Evolutionary conservation across 2,888 invertebrate genomes (phyloP).

Genomic region (Mamestra brassicae): DNA sequence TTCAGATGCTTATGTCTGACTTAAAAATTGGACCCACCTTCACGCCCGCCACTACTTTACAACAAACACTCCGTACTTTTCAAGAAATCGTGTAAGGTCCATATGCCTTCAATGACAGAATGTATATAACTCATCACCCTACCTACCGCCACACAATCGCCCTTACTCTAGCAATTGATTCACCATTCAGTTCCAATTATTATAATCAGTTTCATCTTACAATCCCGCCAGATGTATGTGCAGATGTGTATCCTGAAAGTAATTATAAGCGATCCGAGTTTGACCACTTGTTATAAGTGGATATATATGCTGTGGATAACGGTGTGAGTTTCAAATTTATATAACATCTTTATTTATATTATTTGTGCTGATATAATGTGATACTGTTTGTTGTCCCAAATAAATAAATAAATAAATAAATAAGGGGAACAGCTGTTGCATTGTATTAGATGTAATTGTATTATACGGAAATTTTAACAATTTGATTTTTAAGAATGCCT

Average conservation of each 20-base stretch:
- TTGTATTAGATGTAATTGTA: not conserved
- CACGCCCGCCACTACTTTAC: no score
- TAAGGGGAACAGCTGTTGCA: conserved; percentile 6
- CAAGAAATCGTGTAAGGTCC: not conserved
- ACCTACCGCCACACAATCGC: not conserved
- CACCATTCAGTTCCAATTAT: conserved; percentile 4
- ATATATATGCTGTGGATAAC: no score
- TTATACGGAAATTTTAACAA: not conserved
- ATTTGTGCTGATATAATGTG: no score
- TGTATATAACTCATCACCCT: not conserved
- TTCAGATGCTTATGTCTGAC: no score
- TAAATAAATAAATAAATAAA: no score
- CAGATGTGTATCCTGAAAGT: conserved; percentile 2
- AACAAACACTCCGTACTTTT: not conserved
- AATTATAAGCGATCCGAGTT: not conserved
- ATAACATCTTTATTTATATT: no score
- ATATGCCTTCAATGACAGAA: not conserved
- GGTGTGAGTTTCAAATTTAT: no score
- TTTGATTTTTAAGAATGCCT: no score
- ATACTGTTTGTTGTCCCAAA: no score
- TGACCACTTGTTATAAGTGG: not conserved
- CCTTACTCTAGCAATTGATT: not conserved
- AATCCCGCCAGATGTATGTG: conserved; percentile 1
- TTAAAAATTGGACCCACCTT: no score
- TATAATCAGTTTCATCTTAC: conserved; percentile 1